These are phyloP conservation scores for Platysternon megacephalum DNA, from an alignment of 2,113 vertebrate genomes.

Conservation along the genomic window DNA sequence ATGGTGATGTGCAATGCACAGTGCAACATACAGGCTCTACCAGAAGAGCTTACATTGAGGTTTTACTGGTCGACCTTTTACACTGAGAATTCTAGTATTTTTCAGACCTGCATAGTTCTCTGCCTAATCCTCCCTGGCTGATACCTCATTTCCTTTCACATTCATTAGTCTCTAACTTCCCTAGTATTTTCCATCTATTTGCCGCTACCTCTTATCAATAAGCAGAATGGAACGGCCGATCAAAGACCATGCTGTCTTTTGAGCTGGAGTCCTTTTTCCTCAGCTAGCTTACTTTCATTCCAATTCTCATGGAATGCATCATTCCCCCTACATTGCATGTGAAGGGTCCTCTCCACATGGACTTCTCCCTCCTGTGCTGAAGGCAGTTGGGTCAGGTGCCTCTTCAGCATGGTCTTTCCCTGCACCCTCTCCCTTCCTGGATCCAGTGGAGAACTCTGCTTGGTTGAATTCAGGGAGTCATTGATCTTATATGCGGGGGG, in stretches of 20 bases:
- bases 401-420: neutral
- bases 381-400: neutral
- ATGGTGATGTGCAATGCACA: neutral
- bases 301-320: neutral
- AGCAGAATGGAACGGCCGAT: neutral
- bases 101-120: neutral
- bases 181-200: neutral
- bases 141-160: neutral
- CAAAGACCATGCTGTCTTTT: neutral
- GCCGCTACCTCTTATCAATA: accelerated
- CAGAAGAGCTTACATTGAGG: accelerated
- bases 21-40: neutral
- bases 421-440: neutral
- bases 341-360: neutral
- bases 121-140: neutral
- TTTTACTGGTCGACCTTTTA: neutral
- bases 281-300: neutral
- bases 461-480: neutral
- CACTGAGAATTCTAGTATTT: accelerated
- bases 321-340: neutral
- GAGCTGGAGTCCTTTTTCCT: neutral
- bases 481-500: no score
- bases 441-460: neutral
- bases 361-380: neutral
- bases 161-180: neutral